These are phyloP conservation scores for Cynodonichthys magdalenae DNA, from an alignment of 2,797 vertebrate genomes.

Conservation along the genomic window DNA sequence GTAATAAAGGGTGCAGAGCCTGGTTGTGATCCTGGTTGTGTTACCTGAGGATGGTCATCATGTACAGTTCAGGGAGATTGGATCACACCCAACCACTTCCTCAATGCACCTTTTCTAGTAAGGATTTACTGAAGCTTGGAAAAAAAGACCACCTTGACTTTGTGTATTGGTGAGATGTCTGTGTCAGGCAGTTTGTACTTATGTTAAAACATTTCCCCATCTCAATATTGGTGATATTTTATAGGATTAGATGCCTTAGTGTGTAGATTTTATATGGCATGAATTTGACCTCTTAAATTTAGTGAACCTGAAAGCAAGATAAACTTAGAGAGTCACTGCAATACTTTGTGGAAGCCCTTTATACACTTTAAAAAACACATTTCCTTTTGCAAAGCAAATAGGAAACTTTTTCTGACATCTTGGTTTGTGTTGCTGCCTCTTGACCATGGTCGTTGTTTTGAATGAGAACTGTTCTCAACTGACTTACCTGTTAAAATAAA, in stretches of 20 bases:
- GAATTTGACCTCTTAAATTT: no score
- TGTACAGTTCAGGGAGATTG: conserved; percentile 49
- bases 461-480: no score
- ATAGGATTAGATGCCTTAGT: not conserved
- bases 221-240: not conserved
- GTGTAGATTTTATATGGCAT: no score
- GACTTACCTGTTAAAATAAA: no score
- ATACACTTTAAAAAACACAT: no score
- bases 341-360: no score
- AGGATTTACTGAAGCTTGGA: conserved; percentile 44
- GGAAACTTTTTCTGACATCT: no score
- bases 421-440: no score
- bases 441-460: no score
- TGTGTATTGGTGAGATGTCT: not conserved
- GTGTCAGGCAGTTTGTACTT: not conserved
- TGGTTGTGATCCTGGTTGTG: conserved; percentile 53
- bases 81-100: conserved; percentile 42
- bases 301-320: no score
- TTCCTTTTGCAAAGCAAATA: no score
- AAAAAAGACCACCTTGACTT: conserved; percentile 28
- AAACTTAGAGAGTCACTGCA: no score
- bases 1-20: conserved; percentile 72
- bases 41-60: conserved; percentile 46
- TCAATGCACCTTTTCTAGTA: conserved; percentile 49
- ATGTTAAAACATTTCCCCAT: conserved; percentile 1